Base-by-base conservation (phyloP, 2,888 invertebrate species). In the Stenodera caucasica region DNA sequence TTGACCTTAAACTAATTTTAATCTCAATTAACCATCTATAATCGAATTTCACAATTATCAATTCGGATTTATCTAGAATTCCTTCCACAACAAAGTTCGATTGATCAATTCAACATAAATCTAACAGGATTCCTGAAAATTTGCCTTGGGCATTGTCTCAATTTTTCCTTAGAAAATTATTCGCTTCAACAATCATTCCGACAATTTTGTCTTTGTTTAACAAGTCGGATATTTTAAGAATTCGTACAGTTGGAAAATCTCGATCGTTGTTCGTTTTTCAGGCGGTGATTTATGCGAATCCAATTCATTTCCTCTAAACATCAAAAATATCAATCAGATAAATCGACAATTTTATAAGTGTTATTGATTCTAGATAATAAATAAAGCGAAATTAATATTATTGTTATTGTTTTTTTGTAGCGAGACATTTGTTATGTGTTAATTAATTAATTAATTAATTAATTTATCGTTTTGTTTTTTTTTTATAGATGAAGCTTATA, bases 401-500 rank as follows among this genome's bases (percentile, higher is more conserved):
- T 18, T 40, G 2, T 18, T 18, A 4, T 40, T 15, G 15, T 9
- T 18, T 15, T 18, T 15, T 11, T 18, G 4, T 7, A 15, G 15
- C 1, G 37, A 6, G 14, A 37, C 14, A 37, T 37, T 37, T 12
- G 6, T 15, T 45, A 18, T 21, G n/a, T n/a, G n/a, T n/a, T 37
- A 37, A 37, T 29, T 6, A 37, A 40, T 18, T 40, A 32, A 2
- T 2, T 18, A 18, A 18, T 40, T n/a, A 45, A 21, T 21, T 21
- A 40, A 57, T 54, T 23, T 45, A 12, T 45, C 23, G 4, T 40
- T 40, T 21, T 30, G n/a, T 55, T n/a, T 56, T 55, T 58, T 60
- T 69, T 76, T 87, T 86, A 0, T 82, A 89, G 96, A 97, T 84
- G 96, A 96, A 81, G 86, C 90, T 76, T 95, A 94, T 83, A 90